Conservation (phyloP, 2,888 invertebrate genomes). For the Ditula angustiorana region DNA sequence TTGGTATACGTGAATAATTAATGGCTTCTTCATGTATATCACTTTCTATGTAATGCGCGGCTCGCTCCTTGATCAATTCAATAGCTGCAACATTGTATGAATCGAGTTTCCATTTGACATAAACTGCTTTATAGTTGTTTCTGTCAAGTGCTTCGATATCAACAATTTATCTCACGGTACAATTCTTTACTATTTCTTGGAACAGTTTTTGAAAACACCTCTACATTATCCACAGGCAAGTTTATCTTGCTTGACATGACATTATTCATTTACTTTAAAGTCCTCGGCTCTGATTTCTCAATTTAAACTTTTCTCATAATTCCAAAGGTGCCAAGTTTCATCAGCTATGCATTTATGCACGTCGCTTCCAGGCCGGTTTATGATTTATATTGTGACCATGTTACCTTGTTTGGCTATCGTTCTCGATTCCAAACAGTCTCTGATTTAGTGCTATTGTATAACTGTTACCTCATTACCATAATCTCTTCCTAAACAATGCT, state of each 20-base stretch:
- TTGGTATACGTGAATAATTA: constrained; percentile 43
- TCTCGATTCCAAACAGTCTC: constrained; percentile 59
- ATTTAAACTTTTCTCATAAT: constrained; percentile 37
- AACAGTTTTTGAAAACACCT: not conserved
- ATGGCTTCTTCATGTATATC: constrained; percentile 50
- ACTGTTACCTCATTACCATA: constrained; percentile 43
- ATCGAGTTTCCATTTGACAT: not conserved
- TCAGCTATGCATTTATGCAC: constrained; percentile 63
- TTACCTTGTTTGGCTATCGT: constrained; percentile 66
- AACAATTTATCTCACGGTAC: not conserved
- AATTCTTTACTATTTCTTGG: not conserved
- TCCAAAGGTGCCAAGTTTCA: constrained; percentile 42
- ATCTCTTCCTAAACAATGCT: constrained; percentile 35
- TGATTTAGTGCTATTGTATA: constrained; percentile 68
- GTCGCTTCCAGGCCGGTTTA: constrained; percentile 56
- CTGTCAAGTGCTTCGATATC: not conserved
- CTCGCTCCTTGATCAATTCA: constrained; percentile 9
- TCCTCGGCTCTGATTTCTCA: constrained; percentile 13
- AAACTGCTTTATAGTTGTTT: not conserved
- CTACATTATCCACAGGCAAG: not conserved
- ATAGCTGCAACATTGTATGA: constrained; percentile 7
- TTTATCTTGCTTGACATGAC: not conserved
- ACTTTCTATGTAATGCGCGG: constrained; percentile 46
- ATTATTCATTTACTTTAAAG: constrained; percentile 7
- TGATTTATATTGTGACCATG: constrained; percentile 67